These are phyloP conservation scores for Riparia riparia DNA, from an alignment of 2,113 vertebrate species.

Conservation along the genomic window DNA sequence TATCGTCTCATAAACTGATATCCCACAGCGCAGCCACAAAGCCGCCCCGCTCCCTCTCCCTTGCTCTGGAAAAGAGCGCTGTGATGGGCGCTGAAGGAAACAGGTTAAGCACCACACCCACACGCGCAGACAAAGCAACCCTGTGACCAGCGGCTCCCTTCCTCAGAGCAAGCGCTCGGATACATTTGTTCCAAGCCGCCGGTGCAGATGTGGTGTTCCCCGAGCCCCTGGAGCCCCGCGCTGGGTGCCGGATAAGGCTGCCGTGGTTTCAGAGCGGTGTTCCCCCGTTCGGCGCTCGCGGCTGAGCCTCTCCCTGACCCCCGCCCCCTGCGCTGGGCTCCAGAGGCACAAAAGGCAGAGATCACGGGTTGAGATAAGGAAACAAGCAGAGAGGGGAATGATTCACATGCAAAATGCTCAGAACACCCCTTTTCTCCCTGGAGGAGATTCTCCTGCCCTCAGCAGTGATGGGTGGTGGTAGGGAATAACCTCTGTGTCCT, in stretches of 20 bases:
- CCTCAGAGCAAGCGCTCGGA: neutral
- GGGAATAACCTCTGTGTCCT: neutral
- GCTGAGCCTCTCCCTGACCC: neutral
- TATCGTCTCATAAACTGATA: neutral
- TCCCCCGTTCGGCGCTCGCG: neutral
- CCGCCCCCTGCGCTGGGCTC: neutral
- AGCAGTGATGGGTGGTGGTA: neutral
- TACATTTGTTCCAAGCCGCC: neutral
- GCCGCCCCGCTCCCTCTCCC: neutral
- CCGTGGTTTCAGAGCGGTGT: neutral
- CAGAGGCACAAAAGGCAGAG: neutral
- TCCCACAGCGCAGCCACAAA: neutral
- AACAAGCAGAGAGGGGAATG: neutral
- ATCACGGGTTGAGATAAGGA: neutral
- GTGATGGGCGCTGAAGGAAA: accelerated
- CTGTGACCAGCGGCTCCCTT: neutral
- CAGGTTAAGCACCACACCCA: neutral
- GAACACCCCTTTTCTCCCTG: neutral
- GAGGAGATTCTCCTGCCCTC: neutral
- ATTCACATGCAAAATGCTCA: neutral
- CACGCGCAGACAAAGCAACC: neutral
- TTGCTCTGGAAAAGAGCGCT: neutral
- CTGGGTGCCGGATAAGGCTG: neutral
- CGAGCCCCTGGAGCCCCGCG: neutral
- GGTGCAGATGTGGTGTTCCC: neutral